phyloP scores from a whole-genome alignment of 2,113 vertebrate species.

The Rhinogobius similis region DNA sequence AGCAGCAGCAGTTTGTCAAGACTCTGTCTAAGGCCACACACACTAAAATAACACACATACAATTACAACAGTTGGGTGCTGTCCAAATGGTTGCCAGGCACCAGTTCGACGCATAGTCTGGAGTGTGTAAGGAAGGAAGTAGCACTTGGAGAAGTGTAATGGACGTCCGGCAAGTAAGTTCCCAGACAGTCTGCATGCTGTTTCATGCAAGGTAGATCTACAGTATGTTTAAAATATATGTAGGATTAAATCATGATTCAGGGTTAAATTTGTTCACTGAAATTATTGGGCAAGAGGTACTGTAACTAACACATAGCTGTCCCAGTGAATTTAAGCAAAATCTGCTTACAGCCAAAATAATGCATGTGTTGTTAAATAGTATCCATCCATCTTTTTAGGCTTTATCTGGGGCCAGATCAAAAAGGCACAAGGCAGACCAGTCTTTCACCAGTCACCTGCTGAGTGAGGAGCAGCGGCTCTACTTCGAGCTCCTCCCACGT shows the following conservation, averaged over 20 bases:
- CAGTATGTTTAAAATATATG: not conserved
- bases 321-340: not conserved
- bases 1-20: slow-evolving; percentile 35
- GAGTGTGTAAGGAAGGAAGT: slow-evolving; percentile 79
- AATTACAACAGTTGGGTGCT: slow-evolving; percentile 60
- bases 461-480: too few species aligned
- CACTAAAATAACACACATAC: slow-evolving; percentile 38
- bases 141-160: slow-evolving; percentile 69
- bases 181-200: slow-evolving; percentile 44
- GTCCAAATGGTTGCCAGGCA: slow-evolving; percentile 75
- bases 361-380: not conserved
- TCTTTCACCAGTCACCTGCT: too few species aligned
- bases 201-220: slow-evolving; percentile 35
- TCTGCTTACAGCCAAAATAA: not conserved
- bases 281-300: not conserved
- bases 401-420: not conserved
- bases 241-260: not conserved
- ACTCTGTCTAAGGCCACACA: slow-evolving; percentile 37
- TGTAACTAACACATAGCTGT: not conserved
- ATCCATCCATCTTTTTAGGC: not conserved
- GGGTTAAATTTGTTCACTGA: not conserved
- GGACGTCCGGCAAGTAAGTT: slow-evolving; percentile 60
- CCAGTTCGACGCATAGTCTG: slow-evolving; percentile 67
- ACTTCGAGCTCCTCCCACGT: not conserved
- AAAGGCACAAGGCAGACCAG: too few species aligned